Evolutionary conservation across 2,113 vertebrate genomes (phyloP).

Genomic region (Rhynchopsitta pachyrhyncha): DNA sequence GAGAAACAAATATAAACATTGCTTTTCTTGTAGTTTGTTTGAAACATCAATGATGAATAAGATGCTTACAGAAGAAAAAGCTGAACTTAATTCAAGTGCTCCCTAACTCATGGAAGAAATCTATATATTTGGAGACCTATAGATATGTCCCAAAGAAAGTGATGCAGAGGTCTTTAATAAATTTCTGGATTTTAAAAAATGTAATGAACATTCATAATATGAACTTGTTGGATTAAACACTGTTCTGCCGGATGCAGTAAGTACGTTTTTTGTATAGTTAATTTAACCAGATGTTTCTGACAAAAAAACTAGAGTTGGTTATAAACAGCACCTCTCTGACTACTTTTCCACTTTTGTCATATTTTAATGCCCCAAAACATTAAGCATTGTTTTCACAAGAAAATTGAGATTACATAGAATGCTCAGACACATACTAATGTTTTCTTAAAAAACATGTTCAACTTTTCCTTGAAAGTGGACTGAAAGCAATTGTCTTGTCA

Average conservation of each 20-base stretch:
- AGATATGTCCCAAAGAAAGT: not conserved
- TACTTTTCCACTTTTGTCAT: not conserved
- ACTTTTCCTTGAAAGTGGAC: not conserved
- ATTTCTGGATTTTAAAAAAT: not conserved
- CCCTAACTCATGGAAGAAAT: not conserved
- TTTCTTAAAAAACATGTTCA: not conserved
- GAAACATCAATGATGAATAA: not conserved
- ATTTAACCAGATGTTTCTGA: not conserved
- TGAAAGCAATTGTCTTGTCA: conserved; percentile 7
- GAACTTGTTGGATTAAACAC: not conserved
- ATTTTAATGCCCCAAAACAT: not conserved
- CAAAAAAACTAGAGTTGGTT: not conserved
- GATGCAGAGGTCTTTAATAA: not conserved
- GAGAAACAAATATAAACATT: not conserved
- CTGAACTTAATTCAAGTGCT: not conserved
- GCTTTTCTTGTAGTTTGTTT: not conserved
- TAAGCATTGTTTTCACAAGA: not conserved
- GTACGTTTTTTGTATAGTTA: not conserved
- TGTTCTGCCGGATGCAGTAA: not conserved
- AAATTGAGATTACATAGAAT: not conserved
- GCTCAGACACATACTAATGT: not conserved
- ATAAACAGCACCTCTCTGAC: not conserved
- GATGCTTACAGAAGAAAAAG: not conserved
- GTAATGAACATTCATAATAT: not conserved
- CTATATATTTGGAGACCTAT: not conserved